Conservation (phyloP, 64 coral and sea anemone species). For the Actinia tenebrosa region DNA sequence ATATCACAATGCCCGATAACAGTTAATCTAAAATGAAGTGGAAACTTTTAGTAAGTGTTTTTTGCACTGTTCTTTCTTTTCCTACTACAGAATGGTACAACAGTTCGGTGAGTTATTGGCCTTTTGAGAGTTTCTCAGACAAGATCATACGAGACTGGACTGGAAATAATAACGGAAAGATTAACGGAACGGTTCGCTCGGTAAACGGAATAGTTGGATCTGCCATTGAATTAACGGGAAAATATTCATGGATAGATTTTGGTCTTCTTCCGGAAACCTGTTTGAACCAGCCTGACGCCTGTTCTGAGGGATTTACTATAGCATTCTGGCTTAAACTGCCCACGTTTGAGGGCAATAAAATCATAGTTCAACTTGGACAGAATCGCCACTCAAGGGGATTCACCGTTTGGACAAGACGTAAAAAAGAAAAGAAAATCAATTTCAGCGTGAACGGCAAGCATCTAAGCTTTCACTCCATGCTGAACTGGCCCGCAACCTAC, state of each 20-base stretch:
- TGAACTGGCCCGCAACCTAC: constrained; percentile 40
- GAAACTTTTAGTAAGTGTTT: constrained; percentile 26
- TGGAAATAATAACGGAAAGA: constrained; percentile 57
- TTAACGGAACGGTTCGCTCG: constrained; percentile 36
- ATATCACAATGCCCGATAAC: constrained; percentile 2
- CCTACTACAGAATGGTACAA: constrained; percentile 76
- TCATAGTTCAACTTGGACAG: constrained; percentile 67
- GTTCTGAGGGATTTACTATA: constrained; percentile 50
- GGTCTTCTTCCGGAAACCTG: constrained; percentile 55
- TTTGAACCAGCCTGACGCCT: constrained; percentile 47
- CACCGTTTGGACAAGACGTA: constrained; percentile 77
- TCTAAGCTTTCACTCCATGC: constrained; percentile 9
- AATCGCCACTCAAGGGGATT: constrained; percentile 73
- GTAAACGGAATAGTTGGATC: constrained; percentile 68
- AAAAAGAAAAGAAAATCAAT: constrained; percentile 53
- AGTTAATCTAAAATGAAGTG: constrained; percentile 15
- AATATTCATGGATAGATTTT: constrained; percentile 48
- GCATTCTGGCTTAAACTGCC: constrained; percentile 82
- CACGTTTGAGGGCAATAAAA: constrained; percentile 54
- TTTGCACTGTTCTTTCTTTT: constrained; percentile 38
- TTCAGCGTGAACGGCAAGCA: constrained; percentile 43
- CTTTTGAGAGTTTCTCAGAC: constrained; percentile 50
- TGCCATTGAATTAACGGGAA: constrained; percentile 44
- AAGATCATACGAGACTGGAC: constrained; percentile 33
- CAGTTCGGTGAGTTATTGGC: constrained; percentile 68